Conservation (phyloP, 2,113 vertebrate genomes). For the Microcebus griseorufus region DNA sequence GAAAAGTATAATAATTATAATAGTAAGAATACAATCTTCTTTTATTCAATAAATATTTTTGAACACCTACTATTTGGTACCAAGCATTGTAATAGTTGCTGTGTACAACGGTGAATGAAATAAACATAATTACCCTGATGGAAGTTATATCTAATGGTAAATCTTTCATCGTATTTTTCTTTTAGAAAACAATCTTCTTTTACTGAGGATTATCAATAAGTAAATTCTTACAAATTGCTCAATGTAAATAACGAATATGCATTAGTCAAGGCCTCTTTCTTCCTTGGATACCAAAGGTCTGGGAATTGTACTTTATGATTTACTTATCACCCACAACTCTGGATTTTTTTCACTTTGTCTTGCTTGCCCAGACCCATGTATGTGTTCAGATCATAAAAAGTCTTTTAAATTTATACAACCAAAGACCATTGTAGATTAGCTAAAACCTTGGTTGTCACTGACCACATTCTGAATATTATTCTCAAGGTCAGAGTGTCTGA, state of each 20-base stretch:
- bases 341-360: background rate
- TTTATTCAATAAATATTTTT: slow-evolving; percentile 12
- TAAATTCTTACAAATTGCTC: background rate
- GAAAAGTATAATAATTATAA: background rate
- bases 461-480: background rate
- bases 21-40: background rate
- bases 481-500: background rate
- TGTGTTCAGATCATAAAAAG: background rate
- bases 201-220: background rate
- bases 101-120: background rate
- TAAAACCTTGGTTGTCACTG: background rate
- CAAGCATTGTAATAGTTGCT: background rate
- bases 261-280: background rate
- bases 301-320: background rate
- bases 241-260: background rate
- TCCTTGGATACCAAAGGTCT: background rate
- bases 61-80: background rate
- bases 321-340: background rate
- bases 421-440: background rate
- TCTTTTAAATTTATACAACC: background rate
- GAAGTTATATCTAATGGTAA: background rate
- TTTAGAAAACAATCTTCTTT: background rate
- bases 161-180: background rate
- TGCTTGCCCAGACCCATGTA: background rate
- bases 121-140: background rate